phyloP scores from a whole-genome alignment of 2,888 invertebrate genomes.

The Conus canariensis region DNA sequence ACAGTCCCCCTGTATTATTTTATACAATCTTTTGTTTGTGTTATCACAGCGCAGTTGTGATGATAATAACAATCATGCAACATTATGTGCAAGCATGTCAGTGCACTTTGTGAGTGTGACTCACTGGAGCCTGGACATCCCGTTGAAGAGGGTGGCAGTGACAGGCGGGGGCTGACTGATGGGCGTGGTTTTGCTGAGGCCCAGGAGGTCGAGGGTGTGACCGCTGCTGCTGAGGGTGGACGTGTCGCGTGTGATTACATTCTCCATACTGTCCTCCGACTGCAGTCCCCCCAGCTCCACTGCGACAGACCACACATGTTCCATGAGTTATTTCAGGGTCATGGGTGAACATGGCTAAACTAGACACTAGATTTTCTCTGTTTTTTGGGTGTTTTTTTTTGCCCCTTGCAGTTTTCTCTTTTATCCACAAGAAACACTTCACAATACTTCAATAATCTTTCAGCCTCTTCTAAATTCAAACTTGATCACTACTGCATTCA shows the following conservation, averaged over 20 bases:
- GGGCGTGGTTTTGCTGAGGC: conserved; percentile 66
- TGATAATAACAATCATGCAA: no score
- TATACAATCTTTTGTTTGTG: no score
- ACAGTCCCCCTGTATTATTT: no score
- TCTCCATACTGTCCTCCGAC: conserved; percentile 58
- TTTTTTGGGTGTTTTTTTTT: no score
- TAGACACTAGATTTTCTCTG: no score
- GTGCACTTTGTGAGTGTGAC: neutral
- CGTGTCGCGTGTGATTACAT: conserved; percentile 57
- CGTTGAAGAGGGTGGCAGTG: conserved; percentile 36
- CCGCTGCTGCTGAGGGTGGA: conserved; percentile 43
- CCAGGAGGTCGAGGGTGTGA: conserved; percentile 69
- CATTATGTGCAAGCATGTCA: no score
- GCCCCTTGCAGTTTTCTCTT: no score
- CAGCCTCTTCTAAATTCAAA: no score
- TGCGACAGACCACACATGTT: conserved; percentile 43
- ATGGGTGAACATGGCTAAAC: neutral
- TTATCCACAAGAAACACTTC: no score
- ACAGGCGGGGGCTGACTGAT: conserved; percentile 36
- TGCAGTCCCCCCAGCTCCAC: conserved; percentile 66
- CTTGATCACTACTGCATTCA: no score
- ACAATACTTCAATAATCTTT: no score
- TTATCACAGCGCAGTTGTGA: no score
- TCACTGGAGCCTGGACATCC: conserved; percentile 41
- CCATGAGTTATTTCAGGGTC: neutral